These are phyloP conservation scores for Noctilio leporinus DNA, from an alignment of 2,113 vertebrate genomes.

Conservation along the genomic window DNA sequence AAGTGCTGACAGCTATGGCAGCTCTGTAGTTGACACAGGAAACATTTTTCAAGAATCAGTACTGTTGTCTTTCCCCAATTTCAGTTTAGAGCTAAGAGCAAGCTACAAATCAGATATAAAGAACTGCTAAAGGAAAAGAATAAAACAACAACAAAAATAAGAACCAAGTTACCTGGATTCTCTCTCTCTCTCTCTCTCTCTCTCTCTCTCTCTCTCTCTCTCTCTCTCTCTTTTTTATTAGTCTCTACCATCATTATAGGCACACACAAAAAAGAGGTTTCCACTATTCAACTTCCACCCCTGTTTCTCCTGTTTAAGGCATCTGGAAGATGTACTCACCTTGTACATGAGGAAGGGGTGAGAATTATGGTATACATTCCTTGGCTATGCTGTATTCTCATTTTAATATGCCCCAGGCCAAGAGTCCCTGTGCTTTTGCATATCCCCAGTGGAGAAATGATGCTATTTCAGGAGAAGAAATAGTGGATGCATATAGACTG, in stretches of 20 bases:
- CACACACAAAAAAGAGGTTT: background rate
- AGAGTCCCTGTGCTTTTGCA: background rate
- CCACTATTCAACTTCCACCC: background rate
- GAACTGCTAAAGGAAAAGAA: background rate
- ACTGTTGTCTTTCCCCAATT: slow-evolving; percentile 16
- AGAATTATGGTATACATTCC: fast-evolving
- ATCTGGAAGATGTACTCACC: background rate
- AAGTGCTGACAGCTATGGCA: slow-evolving; percentile 62
- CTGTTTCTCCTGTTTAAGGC: background rate
- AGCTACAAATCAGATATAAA: background rate
- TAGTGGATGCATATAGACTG: background rate
- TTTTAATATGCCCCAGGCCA: background rate
- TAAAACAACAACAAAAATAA: background rate
- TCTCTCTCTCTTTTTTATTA: background rate
- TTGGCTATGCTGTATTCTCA: background rate
- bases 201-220: background rate
- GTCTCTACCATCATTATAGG: background rate
- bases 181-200: background rate
- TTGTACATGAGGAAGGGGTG: fast-evolving
- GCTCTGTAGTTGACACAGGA: slow-evolving; percentile 62
- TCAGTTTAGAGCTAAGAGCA: background rate
- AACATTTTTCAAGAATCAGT: slow-evolving; percentile 51
- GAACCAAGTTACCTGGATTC: background rate
- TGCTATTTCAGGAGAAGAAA: background rate
- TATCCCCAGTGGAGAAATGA: background rate